Evolutionary conservation across 2,797 vertebrate genomes (phyloP), one percentile per base, ranked within the genome.

Genomic region (Helostoma temminkii): DNA sequence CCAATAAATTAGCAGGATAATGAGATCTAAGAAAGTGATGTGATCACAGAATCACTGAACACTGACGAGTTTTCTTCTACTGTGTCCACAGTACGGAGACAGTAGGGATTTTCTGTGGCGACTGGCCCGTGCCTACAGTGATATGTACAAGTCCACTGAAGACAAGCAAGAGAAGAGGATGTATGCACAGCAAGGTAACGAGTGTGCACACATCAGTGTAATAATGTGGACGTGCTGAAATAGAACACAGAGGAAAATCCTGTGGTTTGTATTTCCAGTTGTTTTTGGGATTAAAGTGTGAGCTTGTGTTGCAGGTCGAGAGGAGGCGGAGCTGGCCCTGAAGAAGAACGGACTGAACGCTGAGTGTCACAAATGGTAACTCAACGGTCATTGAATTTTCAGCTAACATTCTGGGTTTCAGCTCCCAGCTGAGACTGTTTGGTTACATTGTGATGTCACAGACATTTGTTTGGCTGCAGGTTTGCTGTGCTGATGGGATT

Each of bases 291-390:
- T 2, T 81, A 41, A 74, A 6, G 36, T 67, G 55, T 64, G 52
- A 36, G 39, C 42, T 66, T 22, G 2, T 47, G 26, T 76, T 79
- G 8, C 74, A 94, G 98, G 97, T 82, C 96, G 92, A 55, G 95
- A 95, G 73, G 96, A 93, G 82, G 92, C 96, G 0, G 96, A 97
- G 72, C 59, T 76, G 0, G 95, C 95, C 19, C 85, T 97, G 81
- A 90, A 89, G 89, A 96, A 91, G 56, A 95, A 93, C 32, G 90
- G 93, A 56, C 91, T 94, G 52, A 91, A 84, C 2, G 91, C 90
- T 0, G 96, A 97, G 52, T 96, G 95, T 88, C 96, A 99, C 83
- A 96, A 96, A 78, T 97, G 97, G 97, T 98, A 88, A 47, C 93
- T 84, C 1, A 21, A 11, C 12, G 9, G 2, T 10, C 14, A 30